Percentiles rank a stretch among this genome's conserved stretches.
phyloP scores from a whole-genome alignment of 2,797 vertebrate genomes.

The Allobates femoralis region DNA sequence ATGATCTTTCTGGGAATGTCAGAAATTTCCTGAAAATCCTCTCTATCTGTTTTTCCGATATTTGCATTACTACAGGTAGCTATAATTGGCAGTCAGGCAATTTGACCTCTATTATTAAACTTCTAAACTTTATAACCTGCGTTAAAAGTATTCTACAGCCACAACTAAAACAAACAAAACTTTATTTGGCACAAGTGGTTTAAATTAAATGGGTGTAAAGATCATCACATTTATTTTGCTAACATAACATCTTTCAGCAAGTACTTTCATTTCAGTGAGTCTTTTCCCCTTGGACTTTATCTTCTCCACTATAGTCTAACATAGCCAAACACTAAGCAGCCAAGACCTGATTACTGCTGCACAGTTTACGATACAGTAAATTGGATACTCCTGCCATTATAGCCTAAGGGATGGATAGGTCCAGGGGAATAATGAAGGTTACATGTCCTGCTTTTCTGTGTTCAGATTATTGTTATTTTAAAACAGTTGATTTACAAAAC shows the following conservation, averaged over 20 bases:
- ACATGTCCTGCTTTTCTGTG: constrained; percentile 23
- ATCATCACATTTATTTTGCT: constrained; percentile 30
- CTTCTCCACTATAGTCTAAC: neutral
- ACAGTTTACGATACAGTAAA: constrained; percentile 30
- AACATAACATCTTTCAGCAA: constrained; percentile 41
- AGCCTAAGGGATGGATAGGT: constrained; percentile 19
- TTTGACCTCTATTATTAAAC: constrained; percentile 39
- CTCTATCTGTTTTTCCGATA: constrained; percentile 39
- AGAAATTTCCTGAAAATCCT: constrained; percentile 36
- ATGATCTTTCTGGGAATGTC: constrained; percentile 44
- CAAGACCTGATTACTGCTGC: constrained; percentile 9
- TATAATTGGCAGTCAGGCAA: constrained; percentile 42
- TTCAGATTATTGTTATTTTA: constrained; percentile 26
- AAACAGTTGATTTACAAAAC: constrained; percentile 9
- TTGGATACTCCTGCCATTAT: constrained; percentile 12
- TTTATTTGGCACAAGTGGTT: constrained; percentile 48
- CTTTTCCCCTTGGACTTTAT: constrained; percentile 3
- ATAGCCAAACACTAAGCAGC: neutral
- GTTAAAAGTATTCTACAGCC: constrained; percentile 19
- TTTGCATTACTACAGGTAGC: constrained; percentile 26
- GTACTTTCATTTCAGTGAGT: constrained; percentile 18
- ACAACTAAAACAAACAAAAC: constrained; percentile 44
- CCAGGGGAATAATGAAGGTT: constrained; percentile 4
- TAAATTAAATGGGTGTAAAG: constrained; percentile 51
- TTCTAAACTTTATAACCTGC: constrained; percentile 25